A percentile compares a stretch with the other conserved stretches of the same genome.
Conservation (phyloP, 2,888 invertebrate species). For the Pachycephus smyrnensis region DNA sequence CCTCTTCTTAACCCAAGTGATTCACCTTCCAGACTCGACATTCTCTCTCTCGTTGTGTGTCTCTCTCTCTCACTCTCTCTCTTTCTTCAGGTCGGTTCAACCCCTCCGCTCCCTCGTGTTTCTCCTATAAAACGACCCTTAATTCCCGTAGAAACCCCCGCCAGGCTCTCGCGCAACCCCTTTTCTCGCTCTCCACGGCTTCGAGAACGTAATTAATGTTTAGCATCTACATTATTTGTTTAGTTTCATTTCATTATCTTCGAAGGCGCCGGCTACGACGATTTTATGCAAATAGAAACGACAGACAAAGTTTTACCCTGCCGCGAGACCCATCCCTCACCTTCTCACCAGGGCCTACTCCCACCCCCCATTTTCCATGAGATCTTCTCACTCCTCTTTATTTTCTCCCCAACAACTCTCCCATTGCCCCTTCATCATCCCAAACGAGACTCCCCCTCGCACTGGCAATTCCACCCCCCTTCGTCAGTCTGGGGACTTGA, state of each 20-base stretch:
- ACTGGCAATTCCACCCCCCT: neutral
- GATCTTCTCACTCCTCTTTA: constrained; percentile 33
- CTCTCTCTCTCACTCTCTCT: constrained; percentile 23
- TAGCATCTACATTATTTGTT: constrained; percentile 65
- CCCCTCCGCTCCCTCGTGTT: neutral
- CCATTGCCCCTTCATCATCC: neutral
- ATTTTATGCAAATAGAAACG: constrained; percentile 62
- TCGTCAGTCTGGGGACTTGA: neutral
- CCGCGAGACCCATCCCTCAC: constrained; percentile 37
- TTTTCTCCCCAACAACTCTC: neutral
- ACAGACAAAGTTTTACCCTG: constrained; percentile 51
- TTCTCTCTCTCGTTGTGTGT: constrained; percentile 12
- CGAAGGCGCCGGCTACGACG: constrained; percentile 54
- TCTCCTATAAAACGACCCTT: neutral
- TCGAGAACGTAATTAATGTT: constrained; percentile 61
- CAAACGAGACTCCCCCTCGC: neutral
- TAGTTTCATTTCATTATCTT: constrained; percentile 65
- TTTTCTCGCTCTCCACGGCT: constrained; percentile 16
- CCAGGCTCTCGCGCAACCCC: constrained; percentile 14
- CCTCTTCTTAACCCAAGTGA: neutral
- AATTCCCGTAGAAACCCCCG: constrained; percentile 1
- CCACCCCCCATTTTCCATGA: neutral
- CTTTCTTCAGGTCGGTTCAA: neutral
- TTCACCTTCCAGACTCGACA: neutral
- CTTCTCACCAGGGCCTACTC: constrained; percentile 19